These are phyloP conservation scores for Monodelphis domestica DNA, from an alignment of 2,797 vertebrate species.

Conservation along the genomic window DNA sequence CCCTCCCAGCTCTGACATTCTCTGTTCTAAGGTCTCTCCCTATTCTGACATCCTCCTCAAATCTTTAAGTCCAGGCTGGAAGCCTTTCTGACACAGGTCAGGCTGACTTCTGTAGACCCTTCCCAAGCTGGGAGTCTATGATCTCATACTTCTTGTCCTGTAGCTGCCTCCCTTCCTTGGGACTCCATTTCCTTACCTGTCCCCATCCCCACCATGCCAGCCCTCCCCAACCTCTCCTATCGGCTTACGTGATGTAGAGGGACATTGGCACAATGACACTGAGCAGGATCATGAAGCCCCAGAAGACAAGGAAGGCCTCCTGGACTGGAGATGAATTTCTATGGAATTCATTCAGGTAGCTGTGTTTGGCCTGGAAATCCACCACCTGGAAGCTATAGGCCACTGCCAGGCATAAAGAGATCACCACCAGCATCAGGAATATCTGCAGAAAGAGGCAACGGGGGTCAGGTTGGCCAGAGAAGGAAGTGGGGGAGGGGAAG, in stretches of 20 bases:
- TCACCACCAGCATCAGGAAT: constrained; percentile 84
- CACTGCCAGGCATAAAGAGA: constrained; percentile 84
- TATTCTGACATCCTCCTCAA: too few species aligned
- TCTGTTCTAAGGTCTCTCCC: too few species aligned
- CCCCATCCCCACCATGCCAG: neutral
- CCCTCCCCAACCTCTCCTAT: accelerated
- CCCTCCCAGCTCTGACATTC: too few species aligned
- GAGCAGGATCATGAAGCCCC: constrained; percentile 94
- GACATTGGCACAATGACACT: constrained; percentile 93
- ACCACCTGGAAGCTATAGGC: constrained; percentile 84
- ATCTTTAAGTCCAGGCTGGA: neutral
- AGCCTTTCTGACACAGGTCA: neutral
- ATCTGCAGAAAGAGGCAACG: constrained; percentile 84
- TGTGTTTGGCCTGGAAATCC: constrained; percentile 77
- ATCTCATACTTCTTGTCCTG: neutral
- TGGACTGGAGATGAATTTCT: constrained; percentile 72
- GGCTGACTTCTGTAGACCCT: neutral
- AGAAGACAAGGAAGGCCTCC: constrained; percentile 90
- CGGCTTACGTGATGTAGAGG: constrained; percentile 93
- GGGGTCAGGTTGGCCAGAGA: neutral
- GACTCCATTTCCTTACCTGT: neutral
- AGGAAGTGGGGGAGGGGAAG: too few species aligned
- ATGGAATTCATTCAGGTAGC: constrained; percentile 71
- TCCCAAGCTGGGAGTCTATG: neutral
- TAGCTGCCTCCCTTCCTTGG: neutral